phyloP scores from a whole-genome alignment of 2,888 invertebrate species.

The Julus scanicus region DNA sequence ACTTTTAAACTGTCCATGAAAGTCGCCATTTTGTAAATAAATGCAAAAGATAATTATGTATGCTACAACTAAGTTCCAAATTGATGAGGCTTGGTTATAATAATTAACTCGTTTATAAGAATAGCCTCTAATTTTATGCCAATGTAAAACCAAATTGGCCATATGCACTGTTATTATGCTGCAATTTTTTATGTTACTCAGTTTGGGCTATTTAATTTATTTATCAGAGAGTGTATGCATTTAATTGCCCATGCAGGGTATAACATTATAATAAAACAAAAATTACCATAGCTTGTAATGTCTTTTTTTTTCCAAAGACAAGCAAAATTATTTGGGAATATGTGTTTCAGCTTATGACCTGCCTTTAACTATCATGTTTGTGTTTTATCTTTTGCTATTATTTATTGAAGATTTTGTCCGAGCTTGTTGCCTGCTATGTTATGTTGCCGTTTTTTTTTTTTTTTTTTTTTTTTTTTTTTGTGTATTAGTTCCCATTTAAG shows the following conservation, averaged over 20 bases:
- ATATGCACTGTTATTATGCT: constrained; percentile 43
- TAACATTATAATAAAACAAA: constrained; percentile 25
- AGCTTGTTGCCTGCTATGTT: constrained; percentile 20
- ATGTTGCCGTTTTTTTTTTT: not conserved
- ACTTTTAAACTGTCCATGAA: not conserved
- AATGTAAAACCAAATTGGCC: not conserved
- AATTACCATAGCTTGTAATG: not conserved
- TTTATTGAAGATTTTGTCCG: not conserved
- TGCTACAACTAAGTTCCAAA: constrained; percentile 1
- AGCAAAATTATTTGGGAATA: not conserved
- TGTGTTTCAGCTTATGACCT: not conserved
- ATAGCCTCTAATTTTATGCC: constrained; percentile 23
- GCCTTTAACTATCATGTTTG: not conserved
- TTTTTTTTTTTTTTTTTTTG: not conserved
- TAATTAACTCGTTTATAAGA: not conserved
- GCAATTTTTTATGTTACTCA: constrained; percentile 38
- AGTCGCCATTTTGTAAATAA: constrained; percentile 37
- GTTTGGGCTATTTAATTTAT: constrained; percentile 8
- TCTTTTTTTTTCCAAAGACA: not conserved
- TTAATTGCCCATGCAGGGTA: constrained; percentile 16
- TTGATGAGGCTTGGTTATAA: constrained; percentile 18
- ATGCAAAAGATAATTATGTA: constrained; percentile 32
- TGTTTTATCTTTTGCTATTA: constrained; percentile 43
- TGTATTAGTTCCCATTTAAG: not conserved
- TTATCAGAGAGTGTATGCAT: constrained; percentile 22